Evolutionary conservation across 2,888 invertebrate species (phyloP), one percentile per base, ranked within the genome.

Genomic region (Tenthredo livida): DNA sequence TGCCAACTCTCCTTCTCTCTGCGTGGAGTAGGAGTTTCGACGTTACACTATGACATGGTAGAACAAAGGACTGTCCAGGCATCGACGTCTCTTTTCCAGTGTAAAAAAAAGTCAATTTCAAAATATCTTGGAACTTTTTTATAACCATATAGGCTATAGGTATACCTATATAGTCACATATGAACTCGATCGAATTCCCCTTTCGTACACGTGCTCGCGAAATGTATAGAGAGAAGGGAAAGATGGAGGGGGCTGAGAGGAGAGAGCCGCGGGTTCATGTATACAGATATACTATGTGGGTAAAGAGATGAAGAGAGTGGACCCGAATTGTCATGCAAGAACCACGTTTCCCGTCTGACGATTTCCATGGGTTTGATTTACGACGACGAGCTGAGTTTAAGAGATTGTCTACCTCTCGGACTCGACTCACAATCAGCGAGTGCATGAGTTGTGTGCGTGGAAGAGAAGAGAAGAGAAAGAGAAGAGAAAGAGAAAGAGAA

Each of bases 301-400:
- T 67, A 33, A 17, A 43, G 72, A 21, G 43, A 73, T 21, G 77
- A 54, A 77, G 77, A 77, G 37, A 77, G 77, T 50, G 77, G 80
- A 82, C 29, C 84, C 84, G 87, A 86, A 88, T 89, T 87, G 88
- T 90, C 88, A 89, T 88, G 87, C 88, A 88, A 89, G 89, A 88
- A 88, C 86, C 86, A 86, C 87, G 86, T 88, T 89, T 90, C 89
- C 89, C 87, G 86, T 84, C 85, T 88, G 90, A 90, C 89, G 89
- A 65, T 83, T 83, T 83, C 67, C 80, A 80, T 83, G 83, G 67
- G 70, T 83, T 67, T 83, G 83, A 83, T 83, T 83, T 83, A 83
- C 65, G 83, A 83, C 80, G 40, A 61, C 61, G n/a, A 37, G 1
- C 33, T 17, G 61, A 54, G 77, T 77, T 77, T 77, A 77, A 61